Percentiles rank a stretch among this genome's conserved stretches.
Evolutionary conservation across 1,140 invertebrate genomes (phyloP).

Genomic region (Trichonephila inaurata): DNA sequence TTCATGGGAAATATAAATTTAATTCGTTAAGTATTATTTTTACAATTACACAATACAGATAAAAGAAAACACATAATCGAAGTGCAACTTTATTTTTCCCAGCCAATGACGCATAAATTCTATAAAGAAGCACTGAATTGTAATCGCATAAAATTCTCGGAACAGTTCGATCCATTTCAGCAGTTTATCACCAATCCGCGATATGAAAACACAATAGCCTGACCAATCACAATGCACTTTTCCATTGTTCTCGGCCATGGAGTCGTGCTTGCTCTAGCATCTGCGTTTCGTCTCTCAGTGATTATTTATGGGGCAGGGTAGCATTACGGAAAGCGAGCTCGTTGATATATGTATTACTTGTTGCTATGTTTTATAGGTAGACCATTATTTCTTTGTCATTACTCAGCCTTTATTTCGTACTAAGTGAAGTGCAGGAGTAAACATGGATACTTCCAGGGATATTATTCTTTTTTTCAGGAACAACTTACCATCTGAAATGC

Average conservation of each 20-base stretch:
- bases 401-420: constrained; percentile 3
- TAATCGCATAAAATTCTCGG: constrained; percentile 5
- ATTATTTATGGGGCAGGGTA: constrained; percentile 30
- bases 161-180: background rate
- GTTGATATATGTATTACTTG: constrained; percentile 30
- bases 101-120: background rate
- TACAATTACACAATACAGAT: no score
- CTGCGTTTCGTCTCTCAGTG: background rate
- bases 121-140: background rate
- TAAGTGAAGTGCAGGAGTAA: background rate
- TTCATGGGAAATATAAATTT: no score
- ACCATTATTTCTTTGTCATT: background rate
- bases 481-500: background rate
- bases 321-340: background rate
- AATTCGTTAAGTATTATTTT: no score
- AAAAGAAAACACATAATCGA: background rate
- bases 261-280: constrained; percentile 18
- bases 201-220: background rate
- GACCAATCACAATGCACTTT: constrained; percentile 31
- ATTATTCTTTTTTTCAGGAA: background rate
- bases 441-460: background rate
- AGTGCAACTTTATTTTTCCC: background rate
- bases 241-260: background rate
- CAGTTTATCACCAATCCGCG: constrained; percentile 37
- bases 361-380: constrained; percentile 31